phyloP scores from a whole-genome alignment of 2,113 vertebrate species.

The Acrocephalus arundinaceus region DNA sequence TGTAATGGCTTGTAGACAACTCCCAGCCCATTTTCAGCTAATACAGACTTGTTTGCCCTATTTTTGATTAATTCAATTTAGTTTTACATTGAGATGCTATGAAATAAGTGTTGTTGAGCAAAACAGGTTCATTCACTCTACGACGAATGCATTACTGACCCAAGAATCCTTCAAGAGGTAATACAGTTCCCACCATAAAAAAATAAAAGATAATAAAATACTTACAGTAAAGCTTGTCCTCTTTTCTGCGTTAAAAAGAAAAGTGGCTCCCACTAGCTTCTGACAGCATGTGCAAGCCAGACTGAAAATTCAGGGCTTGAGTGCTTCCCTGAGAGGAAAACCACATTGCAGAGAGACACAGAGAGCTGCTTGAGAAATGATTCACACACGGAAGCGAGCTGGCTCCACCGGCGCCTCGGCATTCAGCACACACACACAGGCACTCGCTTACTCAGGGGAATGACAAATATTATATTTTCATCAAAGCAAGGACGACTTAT shows the following conservation, averaged over 20 bases:
- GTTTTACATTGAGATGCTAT: not conserved
- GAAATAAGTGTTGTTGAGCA: not conserved
- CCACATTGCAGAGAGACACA: conserved; percentile 70
- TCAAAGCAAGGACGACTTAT: conserved; percentile 27
- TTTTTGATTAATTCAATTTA: not conserved
- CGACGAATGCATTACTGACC: not conserved
- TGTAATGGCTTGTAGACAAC: not conserved
- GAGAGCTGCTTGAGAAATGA: conserved; percentile 69
- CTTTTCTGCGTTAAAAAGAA: conserved; percentile 23
- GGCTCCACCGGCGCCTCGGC: conserved; percentile 58
- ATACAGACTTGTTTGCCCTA: not conserved
- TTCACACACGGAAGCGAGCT: conserved; percentile 75
- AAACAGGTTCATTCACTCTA: not conserved
- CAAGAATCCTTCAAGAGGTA: not conserved
- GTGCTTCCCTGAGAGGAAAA: conserved; percentile 73
- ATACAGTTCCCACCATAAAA: not conserved
- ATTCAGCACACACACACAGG: conserved; percentile 13
- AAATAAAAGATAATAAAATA: conserved; percentile 29
- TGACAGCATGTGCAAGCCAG: conserved; percentile 69
- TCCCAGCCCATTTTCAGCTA: not conserved
- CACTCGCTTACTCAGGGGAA: conserved; percentile 40
- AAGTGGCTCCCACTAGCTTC: conserved; percentile 49
- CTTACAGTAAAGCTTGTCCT: conserved; percentile 61
- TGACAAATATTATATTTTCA: conserved; percentile 60
- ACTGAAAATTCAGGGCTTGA: conserved; percentile 64